phyloP scores from a whole-genome alignment of 2,113 vertebrate genomes.

The Crocuta crocuta region DNA sequence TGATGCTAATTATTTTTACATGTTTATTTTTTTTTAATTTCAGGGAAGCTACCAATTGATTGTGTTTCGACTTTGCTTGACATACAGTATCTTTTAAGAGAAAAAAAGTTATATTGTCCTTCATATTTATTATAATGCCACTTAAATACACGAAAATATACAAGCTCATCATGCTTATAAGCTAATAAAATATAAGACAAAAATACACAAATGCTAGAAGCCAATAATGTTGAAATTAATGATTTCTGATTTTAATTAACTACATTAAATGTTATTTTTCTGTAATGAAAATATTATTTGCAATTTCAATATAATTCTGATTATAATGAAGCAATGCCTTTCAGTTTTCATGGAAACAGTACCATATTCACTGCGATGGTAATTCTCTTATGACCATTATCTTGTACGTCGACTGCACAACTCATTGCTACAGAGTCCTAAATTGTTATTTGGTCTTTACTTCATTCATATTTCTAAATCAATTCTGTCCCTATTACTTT shows the following conservation, averaged over 20 bases:
- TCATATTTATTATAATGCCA: not conserved
- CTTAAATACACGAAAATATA: not conserved
- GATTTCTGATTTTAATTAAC: not conserved
- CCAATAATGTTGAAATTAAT: not conserved
- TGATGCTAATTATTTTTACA: not conserved
- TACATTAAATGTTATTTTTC: conserved; percentile 22
- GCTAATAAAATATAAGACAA: not conserved
- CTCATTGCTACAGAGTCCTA: not conserved
- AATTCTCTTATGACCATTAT: not conserved
- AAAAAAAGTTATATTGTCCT: not conserved
- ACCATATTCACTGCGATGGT: not conserved
- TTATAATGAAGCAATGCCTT: not conserved
- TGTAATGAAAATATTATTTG: not conserved
- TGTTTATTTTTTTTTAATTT: not conserved
- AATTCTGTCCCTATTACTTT: not conserved
- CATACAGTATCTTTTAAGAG: not conserved
- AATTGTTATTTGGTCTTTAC: not conserved
- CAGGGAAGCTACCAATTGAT: not conserved
- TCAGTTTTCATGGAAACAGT: not conserved
- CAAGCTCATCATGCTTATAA: not conserved
- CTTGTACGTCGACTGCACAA: not conserved
- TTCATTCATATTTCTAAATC: not conserved
- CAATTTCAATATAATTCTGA: not conserved
- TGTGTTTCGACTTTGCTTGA: not conserved
- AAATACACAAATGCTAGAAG: not conserved